phyloP scores from a whole-genome alignment of 1,140 invertebrate genomes.

The Lasioglossum baleicum region DNA sequence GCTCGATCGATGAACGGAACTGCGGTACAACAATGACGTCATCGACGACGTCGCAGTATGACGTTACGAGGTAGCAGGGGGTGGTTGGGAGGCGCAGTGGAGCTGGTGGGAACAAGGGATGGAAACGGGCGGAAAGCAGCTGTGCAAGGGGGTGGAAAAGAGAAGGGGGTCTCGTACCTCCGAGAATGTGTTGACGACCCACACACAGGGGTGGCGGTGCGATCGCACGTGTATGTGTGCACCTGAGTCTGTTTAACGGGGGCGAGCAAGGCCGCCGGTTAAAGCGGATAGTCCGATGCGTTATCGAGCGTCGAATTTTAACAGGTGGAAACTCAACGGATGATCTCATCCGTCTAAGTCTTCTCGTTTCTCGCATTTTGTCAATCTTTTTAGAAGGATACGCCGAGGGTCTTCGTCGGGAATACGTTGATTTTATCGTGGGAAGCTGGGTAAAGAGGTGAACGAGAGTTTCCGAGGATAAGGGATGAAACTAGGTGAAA shows the following conservation, averaged over 20 bases:
- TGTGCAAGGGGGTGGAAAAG: constrained; percentile 38
- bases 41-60: constrained; percentile 73
- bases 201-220: constrained; percentile 37
- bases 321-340: constrained; percentile 56
- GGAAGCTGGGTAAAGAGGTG: background rate
- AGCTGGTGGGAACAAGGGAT: constrained; percentile 2
- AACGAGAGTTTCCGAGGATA: background rate
- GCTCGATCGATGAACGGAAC: constrained; percentile 77
- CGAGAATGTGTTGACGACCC: constrained; percentile 53
- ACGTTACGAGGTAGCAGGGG: constrained; percentile 66
- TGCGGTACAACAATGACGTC: constrained; percentile 78
- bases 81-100: constrained; percentile 36
- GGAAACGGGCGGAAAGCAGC: constrained; percentile 36
- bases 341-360: background rate
- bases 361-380: too few species aligned
- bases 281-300: constrained; percentile 68
- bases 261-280: constrained; percentile 71
- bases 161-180: constrained; percentile 43
- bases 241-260: constrained; percentile 53
- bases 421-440: too few species aligned
- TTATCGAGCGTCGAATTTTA: constrained; percentile 61
- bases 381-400: background rate
- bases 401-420: too few species aligned
- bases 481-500: constrained; percentile 1
- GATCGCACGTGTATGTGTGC: constrained; percentile 32